A percentile compares a stretch with the other conserved stretches of the same genome.
phyloP scores from a whole-genome alignment of 2,797 vertebrate species.

The Poeciliopsis turneri region DNA sequence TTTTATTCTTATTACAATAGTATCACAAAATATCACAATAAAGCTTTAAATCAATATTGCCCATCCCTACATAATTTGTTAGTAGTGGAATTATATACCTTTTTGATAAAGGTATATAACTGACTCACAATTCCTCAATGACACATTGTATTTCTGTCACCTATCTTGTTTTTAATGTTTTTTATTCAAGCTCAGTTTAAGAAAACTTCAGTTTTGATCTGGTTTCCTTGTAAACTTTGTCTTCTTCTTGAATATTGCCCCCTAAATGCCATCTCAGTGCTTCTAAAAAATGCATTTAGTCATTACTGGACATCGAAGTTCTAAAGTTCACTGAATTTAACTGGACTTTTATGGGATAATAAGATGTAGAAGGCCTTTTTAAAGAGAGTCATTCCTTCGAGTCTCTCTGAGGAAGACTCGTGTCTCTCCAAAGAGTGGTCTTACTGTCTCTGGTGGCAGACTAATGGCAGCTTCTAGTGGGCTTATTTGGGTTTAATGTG shows the following conservation, averaged over 20 bases:
- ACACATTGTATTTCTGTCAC: neutral
- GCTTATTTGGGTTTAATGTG: constrained; percentile 86
- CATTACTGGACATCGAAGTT: constrained; percentile 72
- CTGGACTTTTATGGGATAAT: constrained; percentile 84
- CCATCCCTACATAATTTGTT: no score
- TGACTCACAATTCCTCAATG: neutral
- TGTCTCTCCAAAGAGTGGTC: constrained; percentile 74
- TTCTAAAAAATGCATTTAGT: constrained; percentile 66
- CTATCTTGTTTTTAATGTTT: neutral
- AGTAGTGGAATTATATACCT: neutral
- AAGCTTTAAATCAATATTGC: neutral
- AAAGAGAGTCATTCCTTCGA: constrained; percentile 71
- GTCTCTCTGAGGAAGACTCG: constrained; percentile 71
- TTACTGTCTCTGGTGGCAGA: constrained; percentile 73
- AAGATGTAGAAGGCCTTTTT: constrained; percentile 76
- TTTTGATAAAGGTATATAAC: neutral
- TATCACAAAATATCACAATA: no score
- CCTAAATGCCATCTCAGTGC: constrained; percentile 57
- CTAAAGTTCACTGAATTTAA: constrained; percentile 84
- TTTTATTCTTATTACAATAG: no score
- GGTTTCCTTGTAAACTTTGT: constrained; percentile 50
- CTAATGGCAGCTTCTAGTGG: constrained; percentile 78
- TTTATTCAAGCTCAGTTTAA: constrained; percentile 5
- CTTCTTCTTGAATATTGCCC: constrained; percentile 45
- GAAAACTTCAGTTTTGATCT: constrained; percentile 11